These are phyloP conservation scores for Rhingia campestris DNA, from an alignment of 2,888 invertebrate species.

Conservation along the genomic window DNA sequence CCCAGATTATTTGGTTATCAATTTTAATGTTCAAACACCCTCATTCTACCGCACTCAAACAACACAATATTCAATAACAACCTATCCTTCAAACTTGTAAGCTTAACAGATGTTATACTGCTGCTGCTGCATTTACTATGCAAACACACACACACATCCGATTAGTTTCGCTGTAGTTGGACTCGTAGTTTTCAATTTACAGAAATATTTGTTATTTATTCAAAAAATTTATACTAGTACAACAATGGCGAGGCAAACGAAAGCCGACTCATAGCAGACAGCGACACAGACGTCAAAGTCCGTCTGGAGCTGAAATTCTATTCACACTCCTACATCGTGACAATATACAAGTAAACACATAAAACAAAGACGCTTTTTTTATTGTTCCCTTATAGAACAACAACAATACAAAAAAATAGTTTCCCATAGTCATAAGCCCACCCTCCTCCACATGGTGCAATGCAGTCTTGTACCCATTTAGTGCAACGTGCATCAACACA, in stretches of 20 bases:
- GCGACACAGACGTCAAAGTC: slow-evolving; percentile 39
- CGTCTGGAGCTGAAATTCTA: slow-evolving; percentile 60
- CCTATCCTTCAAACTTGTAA: neutral
- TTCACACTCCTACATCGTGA: slow-evolving; percentile 64
- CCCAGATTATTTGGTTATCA: no score
- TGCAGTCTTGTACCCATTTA: slow-evolving; percentile 49
- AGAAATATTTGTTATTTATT: slow-evolving; percentile 51
- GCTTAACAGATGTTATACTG: neutral
- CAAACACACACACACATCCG: neutral
- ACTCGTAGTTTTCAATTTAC: slow-evolving; percentile 25
- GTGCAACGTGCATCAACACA: slow-evolving; percentile 10
- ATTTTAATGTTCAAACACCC: no score
- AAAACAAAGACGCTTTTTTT: slow-evolving; percentile 49
- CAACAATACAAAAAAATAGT: slow-evolving; percentile 9
- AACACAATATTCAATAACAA: neutral
- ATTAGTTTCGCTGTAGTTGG: neutral
- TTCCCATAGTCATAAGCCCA: slow-evolving; percentile 18
- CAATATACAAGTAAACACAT: slow-evolving; percentile 63
- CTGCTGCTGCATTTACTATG: neutral
- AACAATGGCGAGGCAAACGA: slow-evolving; percentile 29
- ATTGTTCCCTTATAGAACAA: slow-evolving; percentile 50
- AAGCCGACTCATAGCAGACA: slow-evolving; percentile 4
- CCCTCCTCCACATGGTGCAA: slow-evolving; percentile 43
- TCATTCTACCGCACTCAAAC: neutral
- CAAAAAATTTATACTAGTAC: slow-evolving; percentile 34